Base-by-base conservation (phyloP, 2,113 vertebrate genomes). In the Mesitornis unicolor region DNA sequence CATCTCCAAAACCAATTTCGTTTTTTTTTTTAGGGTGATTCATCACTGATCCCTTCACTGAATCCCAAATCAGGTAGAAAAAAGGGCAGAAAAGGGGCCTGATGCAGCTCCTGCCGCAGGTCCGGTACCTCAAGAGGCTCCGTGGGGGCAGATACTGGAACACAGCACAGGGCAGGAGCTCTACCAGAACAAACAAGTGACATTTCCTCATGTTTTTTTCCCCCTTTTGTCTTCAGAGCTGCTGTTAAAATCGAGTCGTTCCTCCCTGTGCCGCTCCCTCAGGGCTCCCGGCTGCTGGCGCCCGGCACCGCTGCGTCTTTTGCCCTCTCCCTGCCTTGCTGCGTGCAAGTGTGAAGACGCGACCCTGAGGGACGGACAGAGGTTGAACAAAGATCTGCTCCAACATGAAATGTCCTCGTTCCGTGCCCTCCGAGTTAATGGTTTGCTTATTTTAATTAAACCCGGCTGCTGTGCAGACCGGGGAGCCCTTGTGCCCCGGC, bases 51-150 rank as follows among this genome's bases (percentile, higher is more conserved):
- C 35, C 68, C 24, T 1, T 47, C 40, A 2, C 31, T 9, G 28
- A 25, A 11, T 18, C 50, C 13, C 36, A 8, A 24, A 61, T 11
- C 10, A 0, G 51, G 45, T 7, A 35, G 51, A 35, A 54, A 85
- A 60, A 42, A 40, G 31, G 38, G 10, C 24, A 26, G 77, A 19
- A 68, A 57, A 51, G 47, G 70, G 21, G 20, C 42, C 45, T 0
- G 4, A 45, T 2, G 0, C 68, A 16, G 45, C 43, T 28, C 48
- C 42, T 57, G 56, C 24, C 5, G 0, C 31, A 18, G 24, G 43
- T 1, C 4, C 3, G 3, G 11, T 15, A 12, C 35, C 24, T 48
- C 35, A 3, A 22, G 22, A 7, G 0, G 1, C 9, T 38, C 6
- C 51, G 2, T 3, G 12, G 42, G 29, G 22, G 4, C 2, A 3